A percentile compares a stretch with the other conserved stretches of the same genome.
phyloP scores from a whole-genome alignment of 2,113 vertebrate genomes.

The Limanda limanda region DNA sequence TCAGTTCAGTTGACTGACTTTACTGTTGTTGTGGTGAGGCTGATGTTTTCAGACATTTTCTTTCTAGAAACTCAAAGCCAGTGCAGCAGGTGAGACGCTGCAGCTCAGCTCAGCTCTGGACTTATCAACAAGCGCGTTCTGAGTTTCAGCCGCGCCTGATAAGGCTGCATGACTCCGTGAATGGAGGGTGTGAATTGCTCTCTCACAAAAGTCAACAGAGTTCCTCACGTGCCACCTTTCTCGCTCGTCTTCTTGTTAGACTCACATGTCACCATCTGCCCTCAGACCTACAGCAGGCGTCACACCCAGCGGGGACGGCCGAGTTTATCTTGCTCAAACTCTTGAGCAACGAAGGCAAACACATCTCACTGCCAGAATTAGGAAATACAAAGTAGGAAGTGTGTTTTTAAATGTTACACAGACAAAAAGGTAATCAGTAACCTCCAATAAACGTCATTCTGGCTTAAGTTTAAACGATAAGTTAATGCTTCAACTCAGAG shows the following conservation, averaged over 20 bases:
- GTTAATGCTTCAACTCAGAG: slow-evolving; percentile 47
- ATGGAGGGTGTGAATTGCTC: slow-evolving; percentile 45
- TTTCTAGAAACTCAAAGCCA: background rate
- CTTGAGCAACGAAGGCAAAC: slow-evolving; percentile 45
- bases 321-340: slow-evolving; percentile 55
- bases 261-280: slow-evolving; percentile 29
- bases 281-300: background rate
- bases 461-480: background rate
- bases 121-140: background rate
- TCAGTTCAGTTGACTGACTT: background rate
- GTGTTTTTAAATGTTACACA: background rate
- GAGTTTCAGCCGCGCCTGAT: slow-evolving; percentile 38
- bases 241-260: background rate
- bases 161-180: slow-evolving; percentile 15
- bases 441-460: background rate
- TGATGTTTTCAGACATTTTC: background rate
- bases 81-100: too few species aligned
- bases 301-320: slow-evolving; percentile 9
- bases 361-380: slow-evolving; percentile 11
- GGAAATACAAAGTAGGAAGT: slow-evolving; percentile 1
- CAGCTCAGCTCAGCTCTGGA: background rate
- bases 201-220: slow-evolving; percentile 42
- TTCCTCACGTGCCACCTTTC: slow-evolving; percentile 25
- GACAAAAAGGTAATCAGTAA: background rate
- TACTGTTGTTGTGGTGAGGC: background rate